Base-by-base conservation (phyloP, 2,888 invertebrate species). In the Linhomoeus sp. region DNA sequence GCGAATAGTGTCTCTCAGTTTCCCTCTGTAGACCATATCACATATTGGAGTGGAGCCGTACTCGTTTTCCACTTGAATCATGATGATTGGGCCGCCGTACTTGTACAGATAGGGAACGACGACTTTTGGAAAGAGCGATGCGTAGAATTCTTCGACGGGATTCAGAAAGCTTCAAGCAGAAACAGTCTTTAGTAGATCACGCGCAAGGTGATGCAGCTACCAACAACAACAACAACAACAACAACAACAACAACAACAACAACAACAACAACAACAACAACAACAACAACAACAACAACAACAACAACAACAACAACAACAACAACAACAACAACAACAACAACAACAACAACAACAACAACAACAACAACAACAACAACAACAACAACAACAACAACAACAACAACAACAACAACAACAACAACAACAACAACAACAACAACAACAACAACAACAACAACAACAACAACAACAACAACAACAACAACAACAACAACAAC, bases 121-220 rank as follows among this genome's bases (percentile, higher is more conserved):
- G 5, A 70, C 45, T 41, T 56, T 59, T 3, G 66, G 64, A 9
- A 69, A 58, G 17, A 70, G 51, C 3, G 56, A 60, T 83, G 2
- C 38, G 46, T 54, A 56, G 54, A 53, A 56, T 24, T 50, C 49
- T 9, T 49, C 45, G 1, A 56, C 55, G 39, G 48, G 88, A 57
- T 87, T 87, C 64, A 86, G 87, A 66, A 90, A 92, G 14, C 51
- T 52, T 45, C 64, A 65, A 65, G n/a, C n/a, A n/a, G n/a, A n/a
- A n/a, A n/a, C n/a, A n/a, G n/a, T n/a, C n/a, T n/a, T 12, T 33
- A 33, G 9, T 15, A 12, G 33, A 36, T 37, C 14, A 38, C 45
- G n/a, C 22, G 19, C 22, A 37, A 3, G 17, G 2, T 19, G 25
- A 25, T 3, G 26, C 43, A n/a, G n/a, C n/a, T n/a, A n/a, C n/a